A percentile compares a stretch with the other conserved stretches of the same genome.
phyloP scores from a whole-genome alignment of 2,113 vertebrate species.

The Hiodon tergisus region DNA sequence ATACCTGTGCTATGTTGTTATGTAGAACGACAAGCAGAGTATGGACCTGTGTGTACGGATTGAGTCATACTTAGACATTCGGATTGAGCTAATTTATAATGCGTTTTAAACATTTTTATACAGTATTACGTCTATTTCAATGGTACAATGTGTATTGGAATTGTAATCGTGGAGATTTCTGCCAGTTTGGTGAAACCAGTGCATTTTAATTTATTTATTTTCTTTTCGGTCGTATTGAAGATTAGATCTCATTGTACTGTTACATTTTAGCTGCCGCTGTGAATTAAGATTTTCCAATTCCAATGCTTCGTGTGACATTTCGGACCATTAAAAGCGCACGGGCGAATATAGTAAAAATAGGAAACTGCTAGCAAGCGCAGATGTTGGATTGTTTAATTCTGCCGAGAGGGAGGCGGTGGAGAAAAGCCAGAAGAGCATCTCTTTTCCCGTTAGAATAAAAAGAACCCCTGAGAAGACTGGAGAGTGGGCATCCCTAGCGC shows the following conservation, averaged over 20 bases:
- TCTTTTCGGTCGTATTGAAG: neutral
- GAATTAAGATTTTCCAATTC: neutral
- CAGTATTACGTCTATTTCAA: too few species aligned
- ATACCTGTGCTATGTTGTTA: too few species aligned
- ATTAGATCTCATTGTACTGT: constrained; percentile 16
- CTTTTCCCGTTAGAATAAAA: neutral
- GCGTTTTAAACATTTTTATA: too few species aligned
- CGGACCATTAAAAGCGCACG: constrained; percentile 9
- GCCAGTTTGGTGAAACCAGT: too few species aligned
- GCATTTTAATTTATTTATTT: too few species aligned
- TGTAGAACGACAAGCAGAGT: neutral
- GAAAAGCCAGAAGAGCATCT: neutral
- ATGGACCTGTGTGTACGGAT: too few species aligned
- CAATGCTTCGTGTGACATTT: neutral
- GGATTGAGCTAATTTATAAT: too few species aligned
- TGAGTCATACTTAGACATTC: too few species aligned
- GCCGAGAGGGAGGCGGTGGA: neutral
- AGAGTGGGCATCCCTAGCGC: neutral
- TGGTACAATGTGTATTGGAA: too few species aligned
- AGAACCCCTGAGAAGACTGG: constrained; percentile 11
- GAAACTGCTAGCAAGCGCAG: neutral
- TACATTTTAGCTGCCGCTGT: constrained; percentile 9
- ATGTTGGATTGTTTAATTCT: constrained; percentile 12
- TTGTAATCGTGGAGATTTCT: too few species aligned
- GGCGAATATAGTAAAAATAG: neutral